Evolutionary conservation across 2,888 invertebrate species (phyloP), one percentile per base, ranked within the genome.

Genomic region (Ormia ochracea): DNA sequence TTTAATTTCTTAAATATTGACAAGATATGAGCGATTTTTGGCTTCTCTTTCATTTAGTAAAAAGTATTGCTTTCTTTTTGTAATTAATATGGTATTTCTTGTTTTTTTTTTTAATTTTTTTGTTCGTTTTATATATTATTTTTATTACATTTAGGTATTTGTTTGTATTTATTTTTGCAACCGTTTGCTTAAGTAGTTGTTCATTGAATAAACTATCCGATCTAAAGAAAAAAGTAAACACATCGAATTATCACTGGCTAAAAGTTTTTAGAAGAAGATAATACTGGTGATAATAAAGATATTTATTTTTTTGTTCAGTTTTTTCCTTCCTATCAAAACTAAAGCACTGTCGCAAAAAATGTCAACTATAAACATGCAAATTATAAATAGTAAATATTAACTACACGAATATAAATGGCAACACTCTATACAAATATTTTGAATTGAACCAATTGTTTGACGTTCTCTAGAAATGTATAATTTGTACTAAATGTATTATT

Each of bases 141-240:
- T 19, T 17, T 61, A 31, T 31, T 59, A 66, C 2, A 54, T 59
- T 66, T 72, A 61, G 45, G 66, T 72, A 70, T 65, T 69, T 77
- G 14, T 70, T 14, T 69, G 54, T 31, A 43, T 54, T 61, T 56
- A 68, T 45, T 78, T 72, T 73, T 73, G 76, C 80, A 80, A 73
- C 80, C 80, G 80, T 80, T 23, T 68, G 80, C 76, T 76, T 80
- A 80, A 80, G 80, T 80, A 68, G 76, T 63, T 76, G 72, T 80
- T 80, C 76, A 80, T 80, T 73, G 80, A 80, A 80, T 80, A 80
- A 80, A 80, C 80, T 80, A 52, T 66, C 66, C 72, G 76, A 56
- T 48, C 48, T 63, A 56, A 50, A 63, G 63, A 77, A 70, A 61
- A 77, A 70, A 70, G 28, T 69, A 58, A 56, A 61, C 68, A 63